Evolutionary conservation across 2,888 invertebrate species (phyloP).

Genomic region (Malthinus flaveolus): DNA sequence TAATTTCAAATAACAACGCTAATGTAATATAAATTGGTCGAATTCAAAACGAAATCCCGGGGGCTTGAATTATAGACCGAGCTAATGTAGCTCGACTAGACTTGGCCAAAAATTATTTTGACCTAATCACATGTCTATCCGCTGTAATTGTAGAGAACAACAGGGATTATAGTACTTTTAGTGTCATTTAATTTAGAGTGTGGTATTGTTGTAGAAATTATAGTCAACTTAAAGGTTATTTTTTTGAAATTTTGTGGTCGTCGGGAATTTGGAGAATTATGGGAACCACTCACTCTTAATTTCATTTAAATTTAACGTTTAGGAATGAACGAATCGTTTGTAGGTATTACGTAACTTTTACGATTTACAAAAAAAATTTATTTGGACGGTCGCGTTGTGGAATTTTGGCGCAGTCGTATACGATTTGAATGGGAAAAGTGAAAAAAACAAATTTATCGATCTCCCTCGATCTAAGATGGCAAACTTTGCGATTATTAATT

Average conservation of each 20-base stretch:
- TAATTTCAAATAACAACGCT: constrained; percentile 37
- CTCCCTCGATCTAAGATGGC: no score
- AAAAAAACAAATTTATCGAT: no score
- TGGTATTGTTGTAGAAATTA: constrained; percentile 17
- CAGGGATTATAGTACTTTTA: constrained; percentile 42
- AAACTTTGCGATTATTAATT: no score
- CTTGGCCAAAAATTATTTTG: constrained; percentile 30
- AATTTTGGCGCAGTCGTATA: no score
- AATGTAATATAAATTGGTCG: constrained; percentile 44
- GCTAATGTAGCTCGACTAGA: constrained; percentile 37
- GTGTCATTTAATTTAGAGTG: constrained; percentile 44
- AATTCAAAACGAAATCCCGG: constrained; percentile 30
- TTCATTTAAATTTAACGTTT: no score
- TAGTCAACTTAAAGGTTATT: constrained; percentile 17
- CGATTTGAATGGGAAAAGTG: no score
- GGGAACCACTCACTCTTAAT: constrained; percentile 15
- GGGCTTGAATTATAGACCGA: constrained; percentile 42
- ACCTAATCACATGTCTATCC: constrained; percentile 30
- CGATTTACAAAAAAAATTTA: no score
- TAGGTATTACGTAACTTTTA: no score
- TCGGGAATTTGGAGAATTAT: constrained; percentile 33
- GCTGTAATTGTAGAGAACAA: constrained; percentile 26
- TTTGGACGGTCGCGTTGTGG: no score
- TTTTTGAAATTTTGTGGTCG: constrained; percentile 25
- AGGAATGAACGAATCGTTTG: no score